Evolutionary conservation across 1,140 invertebrate genomes (phyloP), one percentile per base, ranked within the genome.

Genomic region (Choristoneura fumiferana): DNA sequence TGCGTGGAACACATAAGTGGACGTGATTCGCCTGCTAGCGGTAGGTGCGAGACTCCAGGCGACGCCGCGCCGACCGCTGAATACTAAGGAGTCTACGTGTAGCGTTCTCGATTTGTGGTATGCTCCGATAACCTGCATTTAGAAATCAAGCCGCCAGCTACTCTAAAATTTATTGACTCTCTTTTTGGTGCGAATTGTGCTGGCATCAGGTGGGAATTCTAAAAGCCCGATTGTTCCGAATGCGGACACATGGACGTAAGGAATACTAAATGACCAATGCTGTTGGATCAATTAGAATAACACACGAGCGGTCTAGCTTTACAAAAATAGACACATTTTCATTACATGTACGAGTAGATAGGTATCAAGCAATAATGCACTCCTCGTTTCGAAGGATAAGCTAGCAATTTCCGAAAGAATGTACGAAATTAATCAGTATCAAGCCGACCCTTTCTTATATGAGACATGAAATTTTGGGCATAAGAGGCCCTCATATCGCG

Each of bases 1-100:
- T 83, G 82, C 82, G 82, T 83, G 84, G 81, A 83, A 87, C 84
- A 87, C 80, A 87, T 85, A 81, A 78, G 84, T 81, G 81, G 76
- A 87, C 84, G 84, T 87, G 84, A 84, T 76, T 73, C 74, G 84
- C 75, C 72, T 84, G 67, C 78, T 62, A 71, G 66, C 70, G 65
- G 62, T 62, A 67, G 74, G 71, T 71, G 73, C 62, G 78, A 78
- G 69, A 77, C 75, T 81, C 69, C 65, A 62, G 76, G 80, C 78
- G 77, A 81, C 82, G 63, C 69, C 66, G 60, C 67, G 69, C 69
- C 62, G 62, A 62, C 57, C 69, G 59, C 74, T 76, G 83, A 86
- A 87, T 86, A 87, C 83, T 87, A 87, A 85, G 78, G 72, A 85
- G 82, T 73, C 63, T 65, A 75, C 72, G 67, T 78, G 79, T 79